These are phyloP conservation scores for Phyllopteryx taeniolatus DNA, from an alignment of 2,113 vertebrate genomes.

Conservation along the genomic window DNA sequence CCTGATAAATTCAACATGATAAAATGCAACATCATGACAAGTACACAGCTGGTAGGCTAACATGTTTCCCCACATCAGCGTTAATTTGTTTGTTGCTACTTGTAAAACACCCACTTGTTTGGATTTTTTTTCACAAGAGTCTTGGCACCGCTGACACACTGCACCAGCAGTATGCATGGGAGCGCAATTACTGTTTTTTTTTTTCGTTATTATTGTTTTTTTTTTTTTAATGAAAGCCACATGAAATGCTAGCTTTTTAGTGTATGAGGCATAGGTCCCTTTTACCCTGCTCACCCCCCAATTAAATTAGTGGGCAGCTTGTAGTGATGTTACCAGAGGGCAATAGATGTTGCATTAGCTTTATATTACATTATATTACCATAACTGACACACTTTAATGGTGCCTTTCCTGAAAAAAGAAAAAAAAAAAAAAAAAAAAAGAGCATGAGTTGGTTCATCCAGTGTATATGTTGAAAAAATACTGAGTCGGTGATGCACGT, in stretches of 20 bases:
- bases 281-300: conserved; percentile 18
- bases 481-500: too few species aligned
- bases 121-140: conserved; percentile 63
- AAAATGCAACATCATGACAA: conserved; percentile 39
- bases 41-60: conserved; percentile 35
- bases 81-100: conserved; percentile 66
- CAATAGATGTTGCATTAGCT: conserved; percentile 33
- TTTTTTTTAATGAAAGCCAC: conserved; percentile 34
- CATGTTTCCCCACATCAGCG: conserved; percentile 61
- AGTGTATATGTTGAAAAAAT: too few species aligned
- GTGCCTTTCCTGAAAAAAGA: too few species aligned
- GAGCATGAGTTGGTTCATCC: too few species aligned
- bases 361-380: not conserved
- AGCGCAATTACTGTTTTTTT: conserved; percentile 66
- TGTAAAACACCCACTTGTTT: conserved; percentile 73
- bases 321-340: conserved; percentile 34
- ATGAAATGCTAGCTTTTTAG: conserved; percentile 60
- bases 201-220: conserved; percentile 42
- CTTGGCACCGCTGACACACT: conserved; percentile 53
- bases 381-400: not conserved
- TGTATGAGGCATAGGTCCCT: conserved; percentile 56
- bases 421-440: too few species aligned
- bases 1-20: conserved; percentile 1
- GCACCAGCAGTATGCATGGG: conserved; percentile 41
- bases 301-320: conserved; percentile 63